phyloP scores from a whole-genome alignment of 1,140 invertebrate genomes.

The Drosophila micromelanica region DNA sequence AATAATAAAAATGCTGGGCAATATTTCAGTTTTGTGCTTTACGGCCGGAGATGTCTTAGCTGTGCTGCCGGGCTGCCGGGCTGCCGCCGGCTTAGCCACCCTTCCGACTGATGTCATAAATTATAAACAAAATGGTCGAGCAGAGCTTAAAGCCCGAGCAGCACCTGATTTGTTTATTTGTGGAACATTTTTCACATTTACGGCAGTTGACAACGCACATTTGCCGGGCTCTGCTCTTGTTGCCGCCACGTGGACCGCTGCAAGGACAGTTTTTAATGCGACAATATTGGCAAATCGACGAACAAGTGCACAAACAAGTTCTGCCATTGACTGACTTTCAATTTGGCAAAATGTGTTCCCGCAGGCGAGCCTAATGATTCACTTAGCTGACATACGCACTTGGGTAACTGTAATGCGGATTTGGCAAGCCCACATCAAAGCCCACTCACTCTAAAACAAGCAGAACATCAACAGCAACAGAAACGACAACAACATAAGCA shows the following conservation, averaged over 20 bases:
- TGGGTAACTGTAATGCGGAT: background rate
- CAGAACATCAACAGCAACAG: background rate
- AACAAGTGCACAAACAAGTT: slow-evolving; percentile 6
- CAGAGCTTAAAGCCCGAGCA: slow-evolving; percentile 11
- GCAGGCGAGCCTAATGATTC: slow-evolving; percentile 1
- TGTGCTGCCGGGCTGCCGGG: background rate
- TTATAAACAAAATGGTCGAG: slow-evolving; percentile 53
- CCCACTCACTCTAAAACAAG: background rate
- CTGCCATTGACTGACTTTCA: slow-evolving; percentile 18
- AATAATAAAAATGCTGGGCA: slow-evolving; percentile 75
- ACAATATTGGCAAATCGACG: slow-evolving; percentile 27
- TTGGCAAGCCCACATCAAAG: background rate
- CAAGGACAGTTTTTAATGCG: slow-evolving; percentile 21
- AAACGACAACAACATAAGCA: background rate
- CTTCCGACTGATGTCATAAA: slow-evolving; percentile 56
- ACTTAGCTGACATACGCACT: background rate
- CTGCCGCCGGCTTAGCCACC: slow-evolving; percentile 14
- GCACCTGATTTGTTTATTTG: slow-evolving; percentile 78
- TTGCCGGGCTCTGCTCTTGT: slow-evolving; percentile 2
- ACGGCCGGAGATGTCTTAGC: slow-evolving; percentile 26
- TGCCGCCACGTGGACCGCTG: slow-evolving; percentile 29
- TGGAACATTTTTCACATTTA: slow-evolving; percentile 61
- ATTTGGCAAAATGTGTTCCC: slow-evolving; percentile 8
- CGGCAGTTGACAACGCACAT: slow-evolving; percentile 47
- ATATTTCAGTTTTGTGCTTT: slow-evolving; percentile 67